Evolutionary conservation across 2,797 vertebrate species (phyloP).

Genomic region (Leuciscus waleckii): DNA sequence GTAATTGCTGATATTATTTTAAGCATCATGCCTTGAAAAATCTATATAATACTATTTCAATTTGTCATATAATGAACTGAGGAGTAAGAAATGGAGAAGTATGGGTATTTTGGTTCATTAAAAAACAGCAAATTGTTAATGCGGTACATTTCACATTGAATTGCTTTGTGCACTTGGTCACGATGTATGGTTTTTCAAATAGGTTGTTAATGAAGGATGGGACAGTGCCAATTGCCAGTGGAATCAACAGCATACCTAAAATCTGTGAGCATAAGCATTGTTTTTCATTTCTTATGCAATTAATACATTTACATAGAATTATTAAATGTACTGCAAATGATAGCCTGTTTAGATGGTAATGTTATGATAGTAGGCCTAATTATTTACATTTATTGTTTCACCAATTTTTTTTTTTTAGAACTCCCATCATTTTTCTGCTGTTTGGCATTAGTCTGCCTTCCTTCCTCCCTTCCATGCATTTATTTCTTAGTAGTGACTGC

Average conservation of each 20-base stretch:
- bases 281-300: not conserved
- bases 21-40: not conserved
- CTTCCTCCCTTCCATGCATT: not conserved
- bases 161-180: not conserved
- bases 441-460: slow-evolving; percentile 8
- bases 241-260: not conserved
- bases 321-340: not conserved
- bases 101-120: not conserved
- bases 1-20: not conserved
- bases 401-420: not conserved
- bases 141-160: not conserved
- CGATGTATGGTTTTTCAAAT: not conserved
- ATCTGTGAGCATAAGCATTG: not conserved
- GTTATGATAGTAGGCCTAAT: slow-evolving; percentile 37
- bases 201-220: not conserved
- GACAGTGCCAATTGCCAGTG: not conserved
- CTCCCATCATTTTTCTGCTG: not conserved
- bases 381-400: not conserved
- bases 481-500: slow-evolving; percentile 1
- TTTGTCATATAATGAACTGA: not conserved
- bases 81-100: not conserved
- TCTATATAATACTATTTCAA: not conserved
- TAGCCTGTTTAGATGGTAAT: not conserved
- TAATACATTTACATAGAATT: not conserved
- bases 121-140: not conserved